Conservation (phyloP, 2,888 invertebrate genomes). For the Calliphora vomitoria region DNA sequence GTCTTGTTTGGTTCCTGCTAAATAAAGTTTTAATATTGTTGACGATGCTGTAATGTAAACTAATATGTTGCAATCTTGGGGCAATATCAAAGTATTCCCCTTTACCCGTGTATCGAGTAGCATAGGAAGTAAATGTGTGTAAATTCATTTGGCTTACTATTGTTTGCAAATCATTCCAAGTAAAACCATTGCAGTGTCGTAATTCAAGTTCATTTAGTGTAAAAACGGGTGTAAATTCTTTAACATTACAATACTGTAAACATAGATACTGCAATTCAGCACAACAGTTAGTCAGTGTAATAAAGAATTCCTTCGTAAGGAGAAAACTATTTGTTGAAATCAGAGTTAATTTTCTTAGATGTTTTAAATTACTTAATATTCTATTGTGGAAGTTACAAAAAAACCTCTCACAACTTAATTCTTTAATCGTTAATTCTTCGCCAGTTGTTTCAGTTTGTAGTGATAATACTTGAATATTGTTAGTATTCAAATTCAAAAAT, state of each 20-base stretch:
- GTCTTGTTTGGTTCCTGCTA: neutral
- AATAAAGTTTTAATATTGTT: slow-evolving; percentile 12
- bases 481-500: neutral
- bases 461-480: slow-evolving; percentile 8
- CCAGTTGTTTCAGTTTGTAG: neutral
- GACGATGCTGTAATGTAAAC: slow-evolving; percentile 2
- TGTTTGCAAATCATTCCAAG: slow-evolving; percentile 24
- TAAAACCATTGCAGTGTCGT: neutral
- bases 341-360: slow-evolving; percentile 1
- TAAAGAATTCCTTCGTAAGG: neutral
- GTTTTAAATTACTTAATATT: neutral
- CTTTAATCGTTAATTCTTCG: neutral
- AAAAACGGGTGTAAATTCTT: neutral
- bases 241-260: neutral
- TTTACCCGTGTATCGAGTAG: neutral
- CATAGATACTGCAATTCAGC: neutral
- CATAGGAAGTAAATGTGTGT: neutral
- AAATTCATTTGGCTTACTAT: slow-evolving; percentile 23
- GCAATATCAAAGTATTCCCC: neutral
- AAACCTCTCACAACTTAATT: neutral
- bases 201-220: neutral
- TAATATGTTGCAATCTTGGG: neutral
- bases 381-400: neutral
- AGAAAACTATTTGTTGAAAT: neutral
- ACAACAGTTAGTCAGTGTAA: neutral